Evolutionary conservation across 1,140 invertebrate species (phyloP).

Genomic region (Tribolium madens): DNA sequence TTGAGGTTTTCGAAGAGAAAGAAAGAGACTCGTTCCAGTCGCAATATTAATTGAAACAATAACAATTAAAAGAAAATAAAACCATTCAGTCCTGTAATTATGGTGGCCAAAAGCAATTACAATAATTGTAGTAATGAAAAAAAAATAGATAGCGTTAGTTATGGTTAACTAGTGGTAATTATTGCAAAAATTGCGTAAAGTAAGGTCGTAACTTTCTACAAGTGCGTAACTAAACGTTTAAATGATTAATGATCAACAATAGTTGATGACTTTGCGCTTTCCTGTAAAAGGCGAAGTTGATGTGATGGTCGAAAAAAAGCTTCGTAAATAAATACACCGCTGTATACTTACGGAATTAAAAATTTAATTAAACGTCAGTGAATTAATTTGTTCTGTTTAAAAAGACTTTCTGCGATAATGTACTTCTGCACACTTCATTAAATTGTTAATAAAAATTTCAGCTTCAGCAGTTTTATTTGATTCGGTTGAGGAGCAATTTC

Average conservation of each 20-base stretch:
- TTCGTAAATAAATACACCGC: conserved; percentile 6
- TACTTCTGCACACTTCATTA: conserved; percentile 26
- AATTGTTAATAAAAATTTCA: conserved; percentile 34
- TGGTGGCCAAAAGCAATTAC: neutral
- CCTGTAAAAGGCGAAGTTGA: neutral
- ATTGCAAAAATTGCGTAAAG: conserved; percentile 29
- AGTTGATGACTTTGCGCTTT: conserved; percentile 11
- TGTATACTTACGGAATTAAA: conserved; percentile 28
- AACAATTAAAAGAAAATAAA: conserved; percentile 4
- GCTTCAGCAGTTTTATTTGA: conserved; percentile 19
- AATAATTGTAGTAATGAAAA: conserved; percentile 26
- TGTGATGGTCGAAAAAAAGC: conserved; percentile 16
- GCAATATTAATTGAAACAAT: conserved; percentile 11
- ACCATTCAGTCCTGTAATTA: conserved; percentile 14
- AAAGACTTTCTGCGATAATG: conserved; percentile 9
- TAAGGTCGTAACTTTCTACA: conserved; percentile 30
- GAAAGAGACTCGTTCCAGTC: neutral
- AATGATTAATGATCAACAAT: conserved; percentile 37
- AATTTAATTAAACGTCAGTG: conserved; percentile 27
- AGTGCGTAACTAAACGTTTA: conserved; percentile 25
- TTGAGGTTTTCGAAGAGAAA: neutral
- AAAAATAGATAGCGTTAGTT: conserved; percentile 23
- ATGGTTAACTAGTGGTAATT: conserved; percentile 27
- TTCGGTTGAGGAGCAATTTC: conserved; percentile 2
- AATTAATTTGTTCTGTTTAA: conserved; percentile 33